Evolutionary conservation across 2,797 vertebrate species (phyloP).

Genomic region (Rhyacichthys aspro): DNA sequence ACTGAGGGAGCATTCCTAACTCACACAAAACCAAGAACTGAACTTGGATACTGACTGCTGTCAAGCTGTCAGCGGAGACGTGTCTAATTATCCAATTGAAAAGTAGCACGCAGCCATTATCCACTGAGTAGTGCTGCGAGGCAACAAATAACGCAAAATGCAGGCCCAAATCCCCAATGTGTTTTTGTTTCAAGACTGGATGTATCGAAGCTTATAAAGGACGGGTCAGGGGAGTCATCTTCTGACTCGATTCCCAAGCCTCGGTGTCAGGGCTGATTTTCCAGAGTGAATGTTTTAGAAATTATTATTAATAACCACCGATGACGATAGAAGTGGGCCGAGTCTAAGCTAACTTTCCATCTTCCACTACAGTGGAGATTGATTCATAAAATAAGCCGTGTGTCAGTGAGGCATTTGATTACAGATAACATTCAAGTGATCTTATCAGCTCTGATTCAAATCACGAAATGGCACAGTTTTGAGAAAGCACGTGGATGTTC

Average conservation of each 20-base stretch:
- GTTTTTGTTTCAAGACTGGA: constrained; percentile 67
- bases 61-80: constrained; percentile 74
- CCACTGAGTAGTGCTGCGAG: constrained; percentile 68
- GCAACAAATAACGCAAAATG: constrained; percentile 61
- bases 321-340: no score
- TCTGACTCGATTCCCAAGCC: constrained; percentile 51
- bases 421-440: constrained; percentile 64
- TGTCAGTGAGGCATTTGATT: constrained; percentile 45
- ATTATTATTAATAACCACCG: constrained; percentile 63
- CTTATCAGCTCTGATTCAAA: constrained; percentile 71
- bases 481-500: background rate
- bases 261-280: constrained; percentile 64
- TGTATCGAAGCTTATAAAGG: constrained; percentile 59
- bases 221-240: constrained; percentile 55
- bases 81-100: constrained; percentile 77
- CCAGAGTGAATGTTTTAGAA: constrained; percentile 34
- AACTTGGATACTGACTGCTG: constrained; percentile 75
- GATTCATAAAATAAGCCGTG: constrained; percentile 54
- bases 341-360: no score
- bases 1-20: constrained; percentile 32
- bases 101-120: constrained; percentile 69
- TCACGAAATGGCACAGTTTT: constrained; percentile 64
- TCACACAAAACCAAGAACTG: constrained; percentile 64
- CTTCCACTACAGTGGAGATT: constrained; percentile 25
- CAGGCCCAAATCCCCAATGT: constrained; percentile 63